Percentiles rank a stretch among this genome's conserved stretches.
Conservation (phyloP, 2,888 invertebrate genomes). For the Xestia sexstrigata region DNA sequence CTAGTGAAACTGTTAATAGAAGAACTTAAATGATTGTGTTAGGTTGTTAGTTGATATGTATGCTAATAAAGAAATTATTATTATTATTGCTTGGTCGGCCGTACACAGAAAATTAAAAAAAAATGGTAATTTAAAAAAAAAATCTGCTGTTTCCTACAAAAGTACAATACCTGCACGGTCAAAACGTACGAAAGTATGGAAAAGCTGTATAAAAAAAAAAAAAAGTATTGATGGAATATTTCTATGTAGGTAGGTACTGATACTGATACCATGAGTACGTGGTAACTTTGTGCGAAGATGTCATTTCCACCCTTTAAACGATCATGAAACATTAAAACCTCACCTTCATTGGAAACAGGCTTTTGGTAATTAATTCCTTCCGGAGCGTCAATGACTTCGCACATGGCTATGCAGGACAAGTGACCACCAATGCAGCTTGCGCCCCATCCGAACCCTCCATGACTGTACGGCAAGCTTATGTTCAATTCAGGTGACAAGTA, state of each 20-base stretch:
- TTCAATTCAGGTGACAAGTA: conserved; percentile 94
- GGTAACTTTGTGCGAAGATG: not conserved
- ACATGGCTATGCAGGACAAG: conserved; percentile 94
- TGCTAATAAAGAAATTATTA: too few relatives aligned
- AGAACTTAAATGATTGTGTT: too few relatives aligned
- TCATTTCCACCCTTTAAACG: not conserved
- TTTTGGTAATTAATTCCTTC: conserved; percentile 91
- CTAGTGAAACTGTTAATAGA: too few relatives aligned
- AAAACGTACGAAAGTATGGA: not conserved
- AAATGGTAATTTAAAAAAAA: too few relatives aligned
- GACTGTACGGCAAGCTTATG: conserved; percentile 93
- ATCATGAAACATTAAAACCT: not conserved
- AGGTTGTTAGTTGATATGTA: too few relatives aligned
- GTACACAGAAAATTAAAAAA: too few relatives aligned
- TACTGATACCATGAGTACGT: too few relatives aligned
- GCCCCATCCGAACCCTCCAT: conserved; percentile 94
- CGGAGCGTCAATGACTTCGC: conserved; percentile 94
- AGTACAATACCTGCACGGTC: not conserved
- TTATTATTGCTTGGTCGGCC: too few relatives aligned
- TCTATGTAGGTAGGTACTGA: too few relatives aligned
- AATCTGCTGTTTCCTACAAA: not conserved
- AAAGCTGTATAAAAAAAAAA: too few relatives aligned
- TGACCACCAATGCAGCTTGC: conserved; percentile 94
- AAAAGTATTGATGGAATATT: too few relatives aligned
- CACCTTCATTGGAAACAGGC: conserved; percentile 82